phyloP scores from a whole-genome alignment of 2,888 invertebrate species.

The Adineta ricciae region DNA sequence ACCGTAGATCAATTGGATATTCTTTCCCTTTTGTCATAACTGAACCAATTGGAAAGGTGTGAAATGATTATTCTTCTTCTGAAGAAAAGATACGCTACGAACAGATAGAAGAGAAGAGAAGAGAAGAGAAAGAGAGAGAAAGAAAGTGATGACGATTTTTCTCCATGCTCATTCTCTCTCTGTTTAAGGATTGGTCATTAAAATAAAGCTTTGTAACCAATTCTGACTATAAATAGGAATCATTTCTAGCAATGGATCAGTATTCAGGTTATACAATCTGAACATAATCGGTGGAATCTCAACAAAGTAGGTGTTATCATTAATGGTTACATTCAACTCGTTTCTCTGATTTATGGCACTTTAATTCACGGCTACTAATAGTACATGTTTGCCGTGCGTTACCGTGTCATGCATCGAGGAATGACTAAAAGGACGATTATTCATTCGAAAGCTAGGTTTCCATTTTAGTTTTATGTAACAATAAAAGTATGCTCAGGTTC shows the following conservation, averaged over 20 bases:
- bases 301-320: background rate
- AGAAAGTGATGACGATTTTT: background rate
- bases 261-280: background rate
- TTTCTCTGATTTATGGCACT: conserved; percentile 20
- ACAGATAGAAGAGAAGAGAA: background rate
- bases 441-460: background rate
- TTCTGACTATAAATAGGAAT: background rate
- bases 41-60: background rate
- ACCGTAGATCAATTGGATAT: background rate
- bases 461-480: background rate
- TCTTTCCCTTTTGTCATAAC: background rate
- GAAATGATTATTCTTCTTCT: background rate
- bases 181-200: background rate
- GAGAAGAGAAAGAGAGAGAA: background rate
- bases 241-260: background rate
- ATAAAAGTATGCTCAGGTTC: background rate
- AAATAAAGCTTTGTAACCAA: background rate
- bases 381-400: background rate
- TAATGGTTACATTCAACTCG: background rate
- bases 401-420: background rate
- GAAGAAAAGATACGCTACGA: background rate
- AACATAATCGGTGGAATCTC: background rate
- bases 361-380: conserved; percentile 13
- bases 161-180: background rate
- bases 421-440: background rate